Conservation (phyloP, 2,797 vertebrate species). For the Lates japonicus region DNA sequence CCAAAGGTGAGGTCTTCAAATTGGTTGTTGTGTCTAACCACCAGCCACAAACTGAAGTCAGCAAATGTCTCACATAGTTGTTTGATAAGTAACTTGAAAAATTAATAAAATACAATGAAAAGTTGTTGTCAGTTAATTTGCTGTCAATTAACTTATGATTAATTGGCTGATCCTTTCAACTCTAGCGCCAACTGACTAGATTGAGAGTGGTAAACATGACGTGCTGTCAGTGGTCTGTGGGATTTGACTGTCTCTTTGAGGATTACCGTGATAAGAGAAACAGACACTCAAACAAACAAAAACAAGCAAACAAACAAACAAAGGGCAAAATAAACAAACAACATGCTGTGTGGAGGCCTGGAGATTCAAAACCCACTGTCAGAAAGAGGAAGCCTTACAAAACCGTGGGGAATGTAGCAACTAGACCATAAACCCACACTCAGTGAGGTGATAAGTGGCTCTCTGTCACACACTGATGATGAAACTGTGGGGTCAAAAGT, state of each 20-base stretch:
- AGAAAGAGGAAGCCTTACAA: slow-evolving; percentile 76
- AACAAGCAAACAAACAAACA: slow-evolving; percentile 10
- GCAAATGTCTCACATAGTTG: neutral
- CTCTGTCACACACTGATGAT: slow-evolving; percentile 67
- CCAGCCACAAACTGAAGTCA: neutral
- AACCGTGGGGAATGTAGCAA: slow-evolving; percentile 85
- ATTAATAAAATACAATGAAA: neutral
- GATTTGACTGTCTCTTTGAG: neutral
- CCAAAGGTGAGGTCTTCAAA: neutral
- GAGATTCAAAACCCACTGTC: slow-evolving; percentile 17
- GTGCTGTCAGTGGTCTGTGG: neutral
- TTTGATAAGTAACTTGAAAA: neutral
- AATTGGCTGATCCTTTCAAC: neutral
- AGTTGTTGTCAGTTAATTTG: neutral
- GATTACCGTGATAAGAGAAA: neutral
- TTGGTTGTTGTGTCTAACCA: neutral
- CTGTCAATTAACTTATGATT: neutral
- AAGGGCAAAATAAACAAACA: slow-evolving; percentile 22
- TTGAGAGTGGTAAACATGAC: slow-evolving; percentile 7
- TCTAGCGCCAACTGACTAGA: slow-evolving; percentile 5
- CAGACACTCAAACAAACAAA: neutral
- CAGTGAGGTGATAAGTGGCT: slow-evolving; percentile 75
- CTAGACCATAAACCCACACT: slow-evolving; percentile 82
- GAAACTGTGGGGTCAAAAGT: slow-evolving; percentile 44
- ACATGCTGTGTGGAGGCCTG: neutral